Percentiles rank a stretch among this genome's conserved stretches.
phyloP scores from a whole-genome alignment of 2,888 invertebrate species.

The Cosmopolites sordidus region DNA sequence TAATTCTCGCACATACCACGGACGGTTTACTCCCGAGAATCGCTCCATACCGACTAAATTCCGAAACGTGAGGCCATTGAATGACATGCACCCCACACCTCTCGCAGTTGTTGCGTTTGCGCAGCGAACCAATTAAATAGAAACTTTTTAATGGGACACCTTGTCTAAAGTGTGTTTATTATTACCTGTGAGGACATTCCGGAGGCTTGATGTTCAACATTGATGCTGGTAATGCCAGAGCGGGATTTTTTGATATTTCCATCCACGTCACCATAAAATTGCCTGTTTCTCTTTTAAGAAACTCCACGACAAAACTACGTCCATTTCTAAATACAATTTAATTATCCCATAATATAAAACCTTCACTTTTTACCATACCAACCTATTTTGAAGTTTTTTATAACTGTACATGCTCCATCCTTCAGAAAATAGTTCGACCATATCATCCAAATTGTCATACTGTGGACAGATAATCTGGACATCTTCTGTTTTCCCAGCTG shows the following conservation, averaged over 20 bases:
- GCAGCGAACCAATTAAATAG: too few relatives aligned
- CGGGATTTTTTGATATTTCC: conserved; percentile 68
- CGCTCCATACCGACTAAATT: too few relatives aligned
- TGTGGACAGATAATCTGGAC: conserved; percentile 65
- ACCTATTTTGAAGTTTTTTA: conserved; percentile 49
- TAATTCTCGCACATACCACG: too few relatives aligned
- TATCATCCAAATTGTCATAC: conserved; percentile 45
- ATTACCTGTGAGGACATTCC: conserved; percentile 70
- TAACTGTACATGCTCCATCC: conserved; percentile 50
- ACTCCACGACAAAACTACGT: conserved; percentile 70
- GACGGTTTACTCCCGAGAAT: too few relatives aligned
- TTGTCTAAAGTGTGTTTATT: too few relatives aligned
- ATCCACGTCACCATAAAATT: conserved; percentile 75
- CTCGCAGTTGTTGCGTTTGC: too few relatives aligned
- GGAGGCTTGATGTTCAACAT: conserved; percentile 54
- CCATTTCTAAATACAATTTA: conserved; percentile 42
- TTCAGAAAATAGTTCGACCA: conserved; percentile 67
- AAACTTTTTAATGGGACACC: too few relatives aligned
- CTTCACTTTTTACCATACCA: too few relatives aligned
- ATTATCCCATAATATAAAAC: too few relatives aligned
- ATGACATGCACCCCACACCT: too few relatives aligned
- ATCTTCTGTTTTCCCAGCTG: conserved; percentile 61
- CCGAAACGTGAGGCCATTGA: too few relatives aligned
- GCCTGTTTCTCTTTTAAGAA: conserved; percentile 67
- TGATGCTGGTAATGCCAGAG: conserved; percentile 50